Base-by-base conservation (phyloP, 2,113 vertebrate species). In the Rhizomys pruinosus region DNA sequence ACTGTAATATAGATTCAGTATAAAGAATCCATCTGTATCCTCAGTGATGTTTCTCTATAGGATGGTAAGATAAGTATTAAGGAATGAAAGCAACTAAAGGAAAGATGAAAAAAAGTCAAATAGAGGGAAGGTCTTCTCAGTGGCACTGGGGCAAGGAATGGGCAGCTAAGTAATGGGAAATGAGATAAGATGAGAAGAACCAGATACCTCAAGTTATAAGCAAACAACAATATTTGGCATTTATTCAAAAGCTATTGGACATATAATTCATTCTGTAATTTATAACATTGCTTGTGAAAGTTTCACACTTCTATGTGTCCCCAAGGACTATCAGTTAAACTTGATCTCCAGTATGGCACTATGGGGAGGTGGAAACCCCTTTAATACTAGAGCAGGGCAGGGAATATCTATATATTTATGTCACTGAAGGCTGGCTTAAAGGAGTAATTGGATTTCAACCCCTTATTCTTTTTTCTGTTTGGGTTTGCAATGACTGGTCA, bases 321-420 rank as follows among this genome's bases (percentile, higher is more conserved):
- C 4, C 11, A 47, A 55, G 23, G 5, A 4, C 17, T 4, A 2
- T 32, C 12, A 25, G 16, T 47, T 32, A 13, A 80, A 27, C 25
- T 12, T 22, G 17, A 9, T 39, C 3, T 10, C 0, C 6, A 72
- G 42, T 0, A 15, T 25, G 25, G 5, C 5, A 19, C 27, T 27
- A 27, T 5, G 55, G 34, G 42, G 47, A 64, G 9, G 25, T 55
- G 20, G 12, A 17, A 25, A 59, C 61, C 22, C 59, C 8, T n/a
- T 57, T 34, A 19, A 9, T 7, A 29, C 19, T 34, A 0, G 6
- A 3, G 16, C 63, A 1, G 12, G 32, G 44, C 44, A 13, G 20
- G 2, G 25, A 57, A 20, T 37, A 44, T 7, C 66, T 4, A 15
- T 20, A 20, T 37, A 44, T 7, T 78, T 4, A 15, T 20, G 15